phyloP scores from a whole-genome alignment of 1,140 invertebrate genomes.

The Papilio xuthus region DNA sequence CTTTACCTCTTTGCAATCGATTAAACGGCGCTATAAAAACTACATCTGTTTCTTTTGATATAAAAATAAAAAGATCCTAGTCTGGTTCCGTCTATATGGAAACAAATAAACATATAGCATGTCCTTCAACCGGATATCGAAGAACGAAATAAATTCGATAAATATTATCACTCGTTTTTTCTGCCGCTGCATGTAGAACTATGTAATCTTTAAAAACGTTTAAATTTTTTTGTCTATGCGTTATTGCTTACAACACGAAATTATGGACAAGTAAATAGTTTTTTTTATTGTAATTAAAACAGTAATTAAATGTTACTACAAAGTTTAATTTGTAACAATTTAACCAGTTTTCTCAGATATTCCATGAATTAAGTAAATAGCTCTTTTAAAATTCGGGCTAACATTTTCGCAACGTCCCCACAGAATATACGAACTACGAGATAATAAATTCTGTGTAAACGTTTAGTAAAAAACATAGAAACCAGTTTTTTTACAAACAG shows the following conservation, averaged over 20 bases:
- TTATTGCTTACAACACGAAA: too few relatives aligned
- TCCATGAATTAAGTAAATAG: background rate
- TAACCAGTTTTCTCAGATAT: background rate
- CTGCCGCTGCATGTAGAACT: background rate
- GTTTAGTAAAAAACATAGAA: slow-evolving; percentile 15
- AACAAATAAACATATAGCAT: background rate
- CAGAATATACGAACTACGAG: background rate
- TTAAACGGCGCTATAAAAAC: slow-evolving; percentile 39
- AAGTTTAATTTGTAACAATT: background rate
- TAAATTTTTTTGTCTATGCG: too few relatives aligned
- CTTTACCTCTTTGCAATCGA: background rate
- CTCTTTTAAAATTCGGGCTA: background rate
- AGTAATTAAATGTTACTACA: background rate
- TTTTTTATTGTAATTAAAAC: too few relatives aligned
- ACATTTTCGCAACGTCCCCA: background rate
- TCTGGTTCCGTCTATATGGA: background rate
- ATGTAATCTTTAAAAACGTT: background rate
- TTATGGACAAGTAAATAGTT: too few relatives aligned
- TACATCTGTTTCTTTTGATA: slow-evolving; percentile 33
- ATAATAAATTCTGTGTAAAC: background rate
- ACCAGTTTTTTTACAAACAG: background rate
- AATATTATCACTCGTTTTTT: background rate
- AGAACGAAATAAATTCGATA: background rate
- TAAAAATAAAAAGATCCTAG: background rate
- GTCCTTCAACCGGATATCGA: background rate